Evolutionary conservation across 2,113 vertebrate species (phyloP).

Genomic region (Cephalophus harveyi): DNA sequence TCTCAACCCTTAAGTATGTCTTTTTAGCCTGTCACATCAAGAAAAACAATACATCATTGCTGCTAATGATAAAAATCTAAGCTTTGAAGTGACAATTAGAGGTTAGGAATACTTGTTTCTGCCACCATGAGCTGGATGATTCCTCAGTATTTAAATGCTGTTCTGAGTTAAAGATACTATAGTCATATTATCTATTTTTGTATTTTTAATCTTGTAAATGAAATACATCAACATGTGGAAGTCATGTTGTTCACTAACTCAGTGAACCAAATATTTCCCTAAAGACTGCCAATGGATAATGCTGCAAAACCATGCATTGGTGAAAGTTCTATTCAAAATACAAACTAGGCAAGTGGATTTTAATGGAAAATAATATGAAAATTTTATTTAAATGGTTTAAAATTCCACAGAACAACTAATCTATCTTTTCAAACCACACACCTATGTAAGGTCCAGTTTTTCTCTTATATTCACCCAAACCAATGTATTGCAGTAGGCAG

Average conservation of each 20-base stretch:
- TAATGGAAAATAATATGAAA: neutral
- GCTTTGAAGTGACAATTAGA: neutral
- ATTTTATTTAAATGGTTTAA: neutral
- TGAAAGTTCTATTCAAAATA: neutral
- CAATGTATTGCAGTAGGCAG: neutral
- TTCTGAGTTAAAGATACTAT: neutral
- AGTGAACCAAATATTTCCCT: neutral
- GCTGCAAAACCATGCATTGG: neutral
- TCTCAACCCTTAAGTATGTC: neutral
- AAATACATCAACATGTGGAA: neutral
- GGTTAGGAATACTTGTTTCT: neutral
- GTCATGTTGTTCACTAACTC: neutral
- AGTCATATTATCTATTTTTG: neutral
- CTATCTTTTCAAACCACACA: neutral
- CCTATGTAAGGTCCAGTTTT: neutral
- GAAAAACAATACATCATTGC: neutral
- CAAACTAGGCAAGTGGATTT: neutral
- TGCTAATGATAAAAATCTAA: neutral
- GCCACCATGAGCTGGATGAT: neutral
- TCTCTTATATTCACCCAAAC: neutral
- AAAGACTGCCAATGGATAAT: neutral
- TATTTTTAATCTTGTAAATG: neutral
- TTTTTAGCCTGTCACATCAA: neutral
- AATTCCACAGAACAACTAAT: neutral
- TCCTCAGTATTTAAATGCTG: neutral